A percentile compares a stretch with the other conserved stretches of the same genome.
Evolutionary conservation across 2,797 vertebrate genomes (phyloP).

Genomic region (Melanotaenia pygmaea): DNA sequence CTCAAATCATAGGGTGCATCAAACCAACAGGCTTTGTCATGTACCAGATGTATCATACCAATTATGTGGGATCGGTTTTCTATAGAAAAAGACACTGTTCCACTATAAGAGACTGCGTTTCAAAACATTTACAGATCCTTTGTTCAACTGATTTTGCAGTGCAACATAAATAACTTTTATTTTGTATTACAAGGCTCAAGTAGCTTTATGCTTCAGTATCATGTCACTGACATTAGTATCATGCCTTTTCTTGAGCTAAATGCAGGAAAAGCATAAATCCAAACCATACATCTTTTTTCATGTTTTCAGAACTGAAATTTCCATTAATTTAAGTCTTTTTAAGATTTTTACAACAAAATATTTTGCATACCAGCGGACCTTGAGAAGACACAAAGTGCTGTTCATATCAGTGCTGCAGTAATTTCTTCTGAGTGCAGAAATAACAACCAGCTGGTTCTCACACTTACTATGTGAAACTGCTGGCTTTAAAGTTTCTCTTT

Average conservation of each 20-base stretch:
- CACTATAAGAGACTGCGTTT: neutral
- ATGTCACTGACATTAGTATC: neutral
- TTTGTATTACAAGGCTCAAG: neutral
- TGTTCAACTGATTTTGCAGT: neutral
- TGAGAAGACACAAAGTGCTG: neutral
- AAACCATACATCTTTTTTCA: too few relatives aligned
- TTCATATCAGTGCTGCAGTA: neutral
- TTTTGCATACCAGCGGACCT: conserved; percentile 5
- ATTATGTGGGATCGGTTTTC: too few relatives aligned
- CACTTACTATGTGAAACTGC: neutral
- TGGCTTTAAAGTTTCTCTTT: neutral
- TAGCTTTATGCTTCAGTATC: neutral
- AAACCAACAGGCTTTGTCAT: neutral
- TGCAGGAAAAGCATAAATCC: neutral
- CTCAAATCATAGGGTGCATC: neutral
- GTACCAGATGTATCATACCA: neutral
- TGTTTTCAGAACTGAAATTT: too few relatives aligned
- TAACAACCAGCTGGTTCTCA: conserved; percentile 13
- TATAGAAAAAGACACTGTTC: neutral
- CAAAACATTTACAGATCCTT: neutral
- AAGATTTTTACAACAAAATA: neutral
- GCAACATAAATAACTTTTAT: neutral
- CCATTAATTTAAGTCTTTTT: too few relatives aligned
- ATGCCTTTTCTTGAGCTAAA: neutral
- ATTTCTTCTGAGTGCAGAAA: neutral